A percentile compares a stretch with the other conserved stretches of the same genome.
Evolutionary conservation across 2,888 invertebrate genomes (phyloP).

Genomic region (Baronia brevicornis): DNA sequence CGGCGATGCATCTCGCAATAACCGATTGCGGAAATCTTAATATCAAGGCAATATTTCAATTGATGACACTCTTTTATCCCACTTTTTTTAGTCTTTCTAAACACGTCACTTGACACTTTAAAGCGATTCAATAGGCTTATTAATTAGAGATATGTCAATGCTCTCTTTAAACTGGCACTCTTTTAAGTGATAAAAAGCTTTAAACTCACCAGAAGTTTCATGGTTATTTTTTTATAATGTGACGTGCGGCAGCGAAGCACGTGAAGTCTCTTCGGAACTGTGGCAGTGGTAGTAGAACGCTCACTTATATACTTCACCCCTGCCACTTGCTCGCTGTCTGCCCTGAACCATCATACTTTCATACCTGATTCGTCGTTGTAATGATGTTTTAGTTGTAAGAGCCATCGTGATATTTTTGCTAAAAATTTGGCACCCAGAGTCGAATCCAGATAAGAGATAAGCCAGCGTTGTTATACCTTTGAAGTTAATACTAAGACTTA

Average conservation of each 20-base stretch:
- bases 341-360: slow-evolving; percentile 66
- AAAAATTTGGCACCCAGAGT: slow-evolving; percentile 7
- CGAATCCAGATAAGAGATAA: slow-evolving; percentile 7
- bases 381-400: slow-evolving; percentile 32
- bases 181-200: slow-evolving; percentile 23
- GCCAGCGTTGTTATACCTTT: no score
- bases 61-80: slow-evolving; percentile 15
- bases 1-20: slow-evolving; percentile 43
- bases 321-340: slow-evolving; percentile 58
- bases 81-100: not conserved
- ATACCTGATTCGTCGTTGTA: slow-evolving; percentile 52
- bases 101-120: not conserved
- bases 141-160: no score
- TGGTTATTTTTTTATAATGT: slow-evolving; percentile 45
- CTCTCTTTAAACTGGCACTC: slow-evolving; percentile 6
- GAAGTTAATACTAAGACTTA: no score
- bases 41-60: slow-evolving; percentile 19
- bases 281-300: slow-evolving; percentile 67
- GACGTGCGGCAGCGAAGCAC: slow-evolving; percentile 55
- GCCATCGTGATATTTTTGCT: slow-evolving; percentile 33
- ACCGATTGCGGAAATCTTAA: slow-evolving; percentile 39
- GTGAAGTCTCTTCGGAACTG: slow-evolving; percentile 61
- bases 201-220: slow-evolving; percentile 69
- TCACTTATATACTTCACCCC: slow-evolving; percentile 73
- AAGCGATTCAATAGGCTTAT: not conserved